A percentile compares a stretch with the other conserved stretches of the same genome.
phyloP scores from a whole-genome alignment of 2,113 vertebrate species.

The Dipodomys merriami region DNA sequence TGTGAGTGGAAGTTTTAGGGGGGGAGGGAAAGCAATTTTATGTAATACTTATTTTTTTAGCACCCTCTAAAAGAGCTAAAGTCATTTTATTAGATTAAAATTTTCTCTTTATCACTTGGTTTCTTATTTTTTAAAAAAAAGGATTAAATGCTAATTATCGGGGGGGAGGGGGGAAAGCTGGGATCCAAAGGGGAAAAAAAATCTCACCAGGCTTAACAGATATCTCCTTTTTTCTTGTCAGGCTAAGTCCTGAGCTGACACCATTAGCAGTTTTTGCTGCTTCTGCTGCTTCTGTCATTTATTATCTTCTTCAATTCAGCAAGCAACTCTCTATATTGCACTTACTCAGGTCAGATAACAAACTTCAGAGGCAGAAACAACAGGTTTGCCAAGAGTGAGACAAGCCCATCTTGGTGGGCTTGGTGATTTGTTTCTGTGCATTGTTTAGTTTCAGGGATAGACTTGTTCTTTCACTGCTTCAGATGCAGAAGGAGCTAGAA shows the following conservation, averaged over 20 bases:
- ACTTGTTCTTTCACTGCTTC: conserved; percentile 26
- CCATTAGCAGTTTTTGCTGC: conserved; percentile 36
- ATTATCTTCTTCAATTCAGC: neutral
- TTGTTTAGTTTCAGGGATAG: conserved; percentile 4
- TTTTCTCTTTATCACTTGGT: conserved; percentile 67
- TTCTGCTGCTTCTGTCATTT: conserved; percentile 17
- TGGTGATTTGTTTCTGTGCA: conserved; percentile 33
- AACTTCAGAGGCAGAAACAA: conserved; percentile 2
- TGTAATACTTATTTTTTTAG: conserved; percentile 70
- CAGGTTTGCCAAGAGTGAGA: neutral
- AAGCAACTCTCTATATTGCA: neutral
- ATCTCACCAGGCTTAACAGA: neutral
- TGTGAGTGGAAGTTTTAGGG: conserved; percentile 33
- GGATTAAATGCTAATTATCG: conserved; percentile 44
- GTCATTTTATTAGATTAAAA: conserved; percentile 67
- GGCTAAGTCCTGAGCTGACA: neutral
- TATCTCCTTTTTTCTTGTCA: neutral
- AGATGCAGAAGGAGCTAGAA: conserved; percentile 38
- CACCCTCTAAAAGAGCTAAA: conserved; percentile 69
- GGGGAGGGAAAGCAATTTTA: conserved; percentile 59
- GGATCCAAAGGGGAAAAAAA: neutral
- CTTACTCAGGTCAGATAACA: neutral
- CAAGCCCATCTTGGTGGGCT: neutral
- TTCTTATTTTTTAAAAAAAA: conserved; percentile 61
- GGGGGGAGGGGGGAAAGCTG: neutral